Percentiles rank a stretch among this genome's conserved stretches.
These are phyloP conservation scores for Yponomeuta sedellus DNA, from an alignment of 2,888 invertebrate species.

Conservation along the genomic window DNA sequence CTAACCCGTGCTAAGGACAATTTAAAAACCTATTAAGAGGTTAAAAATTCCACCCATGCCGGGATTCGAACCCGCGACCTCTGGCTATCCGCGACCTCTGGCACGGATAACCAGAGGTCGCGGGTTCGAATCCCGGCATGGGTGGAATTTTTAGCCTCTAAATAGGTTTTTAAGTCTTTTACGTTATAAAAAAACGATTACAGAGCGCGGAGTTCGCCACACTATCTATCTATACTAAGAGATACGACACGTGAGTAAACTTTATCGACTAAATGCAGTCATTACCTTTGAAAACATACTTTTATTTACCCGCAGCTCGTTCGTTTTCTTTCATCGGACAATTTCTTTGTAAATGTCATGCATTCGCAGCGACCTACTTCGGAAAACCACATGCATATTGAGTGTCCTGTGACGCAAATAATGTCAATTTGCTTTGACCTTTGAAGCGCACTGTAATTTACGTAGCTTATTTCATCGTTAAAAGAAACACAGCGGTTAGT, in stretches of 20 bases:
- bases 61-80: too few species aligned
- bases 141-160: too few species aligned
- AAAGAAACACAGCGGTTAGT: background rate
- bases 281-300: background rate
- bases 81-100: too few species aligned
- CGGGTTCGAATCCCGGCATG: too few species aligned
- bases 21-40: too few species aligned
- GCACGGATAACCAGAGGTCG: too few species aligned
- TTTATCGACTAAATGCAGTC: background rate
- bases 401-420: background rate
- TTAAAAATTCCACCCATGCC: too few species aligned
- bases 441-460: background rate
- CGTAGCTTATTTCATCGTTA: background rate
- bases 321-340: background rate
- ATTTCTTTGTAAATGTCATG: background rate
- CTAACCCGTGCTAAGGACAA: too few species aligned
- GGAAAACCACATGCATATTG: background rate
- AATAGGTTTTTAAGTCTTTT: too few species aligned
- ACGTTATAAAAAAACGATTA: too few species aligned
- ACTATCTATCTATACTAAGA: too few species aligned
- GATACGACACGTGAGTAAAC: background rate
- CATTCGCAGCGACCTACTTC: background rate
- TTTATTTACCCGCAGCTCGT: background rate
- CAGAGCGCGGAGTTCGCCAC: too few species aligned
- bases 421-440: constrained; percentile 9